phyloP scores from a whole-genome alignment of 2,888 invertebrate genomes.

The Heterodera filipjevi region DNA sequence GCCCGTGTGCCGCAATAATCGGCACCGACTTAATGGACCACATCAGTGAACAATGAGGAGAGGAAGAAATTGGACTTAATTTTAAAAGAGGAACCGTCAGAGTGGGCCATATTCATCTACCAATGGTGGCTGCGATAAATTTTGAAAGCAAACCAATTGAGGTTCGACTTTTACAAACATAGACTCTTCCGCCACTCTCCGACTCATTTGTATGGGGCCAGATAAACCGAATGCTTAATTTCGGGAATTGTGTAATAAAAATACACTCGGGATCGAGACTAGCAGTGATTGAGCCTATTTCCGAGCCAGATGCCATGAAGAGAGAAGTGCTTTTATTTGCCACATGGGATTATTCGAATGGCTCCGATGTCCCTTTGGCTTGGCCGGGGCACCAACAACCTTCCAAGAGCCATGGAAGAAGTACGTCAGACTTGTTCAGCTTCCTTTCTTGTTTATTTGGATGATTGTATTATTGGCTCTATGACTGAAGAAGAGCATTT shows the following conservation, averaged over 20 bases:
- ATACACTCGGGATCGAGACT: background rate
- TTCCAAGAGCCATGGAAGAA: slow-evolving; percentile 40
- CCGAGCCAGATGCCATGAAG: slow-evolving; percentile 30
- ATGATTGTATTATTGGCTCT: slow-evolving; percentile 43
- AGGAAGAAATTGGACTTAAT: slow-evolving; percentile 10
- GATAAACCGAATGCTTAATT: slow-evolving; percentile 19
- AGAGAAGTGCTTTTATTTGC: slow-evolving; percentile 45
- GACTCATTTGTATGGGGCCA: slow-evolving; percentile 11
- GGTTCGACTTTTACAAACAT: background rate
- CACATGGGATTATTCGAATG: slow-evolving; percentile 42
- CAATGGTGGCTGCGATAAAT: slow-evolving; percentile 10
- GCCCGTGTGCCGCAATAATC: background rate
- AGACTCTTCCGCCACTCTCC: background rate
- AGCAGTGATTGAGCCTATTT: slow-evolving; percentile 10
- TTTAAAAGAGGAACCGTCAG: background rate
- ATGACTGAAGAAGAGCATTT: slow-evolving; percentile 41
- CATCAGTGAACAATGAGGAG: background rate
- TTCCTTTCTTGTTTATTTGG: slow-evolving; percentile 42
- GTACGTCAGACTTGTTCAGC: slow-evolving; percentile 28
- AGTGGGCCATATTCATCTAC: background rate
- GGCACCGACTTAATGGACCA: slow-evolving; percentile 19
- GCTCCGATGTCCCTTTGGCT: slow-evolving; percentile 43
- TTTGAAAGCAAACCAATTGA: background rate
- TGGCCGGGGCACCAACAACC: slow-evolving; percentile 39
- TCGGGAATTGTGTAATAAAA: slow-evolving; percentile 2